Conservation (phyloP, 2,888 invertebrate genomes). For the Agonopterix arenella region DNA sequence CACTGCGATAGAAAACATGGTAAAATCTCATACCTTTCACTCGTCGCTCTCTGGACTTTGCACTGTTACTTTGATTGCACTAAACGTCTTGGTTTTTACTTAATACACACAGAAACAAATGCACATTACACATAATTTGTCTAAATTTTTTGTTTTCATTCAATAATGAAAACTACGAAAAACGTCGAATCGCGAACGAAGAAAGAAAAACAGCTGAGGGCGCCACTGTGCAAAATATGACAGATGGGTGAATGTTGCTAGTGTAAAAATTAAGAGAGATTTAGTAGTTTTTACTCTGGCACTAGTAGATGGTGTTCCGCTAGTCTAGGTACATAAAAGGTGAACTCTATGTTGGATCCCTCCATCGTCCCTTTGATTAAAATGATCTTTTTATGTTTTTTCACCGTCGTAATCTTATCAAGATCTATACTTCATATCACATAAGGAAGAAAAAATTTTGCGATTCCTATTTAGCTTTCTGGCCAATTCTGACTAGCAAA, state of each 20-base stretch:
- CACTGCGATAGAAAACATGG: slow-evolving; percentile 19
- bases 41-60: neutral
- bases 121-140: slow-evolving; percentile 16
- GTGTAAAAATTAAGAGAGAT: neutral
- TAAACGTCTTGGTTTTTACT: slow-evolving; percentile 1
- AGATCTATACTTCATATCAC: no score
- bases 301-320: no score
- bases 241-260: neutral
- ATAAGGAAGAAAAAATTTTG: no score
- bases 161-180: slow-evolving; percentile 23
- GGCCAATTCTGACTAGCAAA: no score
- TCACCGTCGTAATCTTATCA: no score
- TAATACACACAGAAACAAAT: slow-evolving; percentile 11
- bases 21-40: slow-evolving; percentile 5
- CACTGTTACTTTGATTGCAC: slow-evolving; percentile 6
- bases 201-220: slow-evolving; percentile 29
- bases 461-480: no score
- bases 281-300: neutral
- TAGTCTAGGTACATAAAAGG: no score
- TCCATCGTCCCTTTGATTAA: no score
- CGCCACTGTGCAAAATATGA: slow-evolving; percentile 20
- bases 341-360: no score
- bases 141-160: slow-evolving; percentile 27
- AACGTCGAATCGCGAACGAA: slow-evolving; percentile 22
- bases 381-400: no score